Evolutionary conservation across 2,113 vertebrate genomes (phyloP), one percentile per base, ranked within the genome.

Genomic region (Myotis davidii): DNA sequence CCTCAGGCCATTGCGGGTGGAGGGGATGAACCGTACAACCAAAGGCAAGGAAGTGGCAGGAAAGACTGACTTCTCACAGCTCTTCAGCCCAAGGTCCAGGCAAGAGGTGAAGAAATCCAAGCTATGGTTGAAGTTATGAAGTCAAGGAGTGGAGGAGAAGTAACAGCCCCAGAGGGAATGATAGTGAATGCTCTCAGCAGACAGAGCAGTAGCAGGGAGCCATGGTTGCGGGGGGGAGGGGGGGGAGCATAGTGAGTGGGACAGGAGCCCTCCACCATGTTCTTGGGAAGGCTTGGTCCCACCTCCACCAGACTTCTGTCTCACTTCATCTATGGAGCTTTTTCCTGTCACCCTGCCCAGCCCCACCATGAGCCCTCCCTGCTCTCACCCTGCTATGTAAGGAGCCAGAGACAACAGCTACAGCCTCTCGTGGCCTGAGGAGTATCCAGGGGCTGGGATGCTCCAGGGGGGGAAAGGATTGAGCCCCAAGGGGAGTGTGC

Each of bases 141-240:
- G 14, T n/a, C 25, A 29, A 14, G 54, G 52, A 37, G 9, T 6
- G 3, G 16, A 65, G 16, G 45, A 48, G 8, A 23, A 0, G 1
- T 74, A 20, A 42, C 0, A 21, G 59, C 13, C 92, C 52, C n/a
- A 50, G 18, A 59, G n/a, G 88, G 34, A 37, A 64, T 6, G 9
- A 42, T 6, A 34, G 56, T 45, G 3, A 14, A 3, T 2, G 0
- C 32, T 7, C 4, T 7, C 4, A 16, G 17, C 4, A 4, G 34
- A 9, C 0, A 1, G 17, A 37, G 11, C n/a, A 0, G 16, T 0
- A 16, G 27, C 27, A 9, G 45, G 23, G 27, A 64, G 61, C 21
- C 56, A 23, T 2, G 6, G 14, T 3, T 25, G 12, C 42, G 37
- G 18, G 0, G 45, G 16, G 37, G 37, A n/a, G n/a, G n/a, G n/a